Evolutionary conservation across 2,797 vertebrate genomes (phyloP), one percentile per base, ranked within the genome.

Genomic region (Scomberomorus guttatus): DNA sequence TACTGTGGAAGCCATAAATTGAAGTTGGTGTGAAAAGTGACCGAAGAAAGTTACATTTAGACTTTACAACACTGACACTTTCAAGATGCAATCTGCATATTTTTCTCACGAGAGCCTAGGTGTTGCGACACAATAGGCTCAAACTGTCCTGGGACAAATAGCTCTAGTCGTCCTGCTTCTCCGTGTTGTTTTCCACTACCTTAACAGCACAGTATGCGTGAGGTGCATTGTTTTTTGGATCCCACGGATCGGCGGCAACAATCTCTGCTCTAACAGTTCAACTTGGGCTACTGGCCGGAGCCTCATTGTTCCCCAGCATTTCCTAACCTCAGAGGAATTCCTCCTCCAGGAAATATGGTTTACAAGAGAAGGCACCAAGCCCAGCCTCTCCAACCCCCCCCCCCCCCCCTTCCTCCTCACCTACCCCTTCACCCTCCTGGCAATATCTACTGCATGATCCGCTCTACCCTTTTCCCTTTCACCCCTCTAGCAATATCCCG

Each of bases 261-360:
- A 91, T 90, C 88, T 91, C 76, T 82, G 85, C 82, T 77, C 79
- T 54, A 72, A 72, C 72, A 70, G 71, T 91, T 91, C 87, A 84
- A 89, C 85, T 83, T 84, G 66, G 50, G 84, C 86, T 90, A 88
- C 81, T 70, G 82, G 80, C 83, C 82, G 32, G 58, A 84, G 86
- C 67, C 85, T 85, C 90, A 94, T 94, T 94, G 94, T 95, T 94
- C 93, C 85, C 83, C 81, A 83, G 86, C 90, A 88, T 92, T 94
- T 94, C 92, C 90, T 86, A 95, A 91, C 89, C 93, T 93, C 94
- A 46, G 89, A 91, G 92, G 95, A 96, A 94, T 95, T 95, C 93
- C 93, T 95, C 86, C 85, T 90, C 84, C 94, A 95, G 95, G 95
- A 96, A 96, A 95, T 94, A 94, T 92, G 88, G 84, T 90, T 95